These are phyloP conservation scores for Drosophila kanapiae DNA, from an alignment of 1,140 invertebrate genomes.

Conservation along the genomic window DNA sequence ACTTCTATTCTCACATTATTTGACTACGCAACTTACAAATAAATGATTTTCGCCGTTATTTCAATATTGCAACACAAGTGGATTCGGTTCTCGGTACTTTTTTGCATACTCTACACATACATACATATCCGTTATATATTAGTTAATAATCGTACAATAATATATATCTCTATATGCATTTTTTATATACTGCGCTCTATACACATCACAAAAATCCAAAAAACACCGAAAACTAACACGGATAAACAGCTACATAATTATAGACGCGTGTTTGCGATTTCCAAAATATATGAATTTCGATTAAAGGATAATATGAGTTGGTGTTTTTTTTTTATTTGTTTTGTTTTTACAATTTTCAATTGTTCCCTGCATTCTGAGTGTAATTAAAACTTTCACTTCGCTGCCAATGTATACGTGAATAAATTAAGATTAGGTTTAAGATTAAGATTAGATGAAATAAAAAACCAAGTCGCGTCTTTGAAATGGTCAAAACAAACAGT, in stretches of 20 bases:
- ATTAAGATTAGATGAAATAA: constrained; percentile 40
- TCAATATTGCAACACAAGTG: constrained; percentile 77
- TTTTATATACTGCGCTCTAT: constrained; percentile 67
- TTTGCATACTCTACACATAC: constrained; percentile 64
- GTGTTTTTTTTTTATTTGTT: constrained; percentile 26
- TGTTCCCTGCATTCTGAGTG: constrained; percentile 81
- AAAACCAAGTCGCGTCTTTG: constrained; percentile 48
- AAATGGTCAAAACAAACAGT: constrained; percentile 56
- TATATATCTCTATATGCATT: constrained; percentile 63
- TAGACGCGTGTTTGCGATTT: constrained; percentile 40
- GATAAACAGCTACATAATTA: constrained; percentile 76
- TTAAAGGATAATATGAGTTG: constrained; percentile 36
- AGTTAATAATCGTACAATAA: constrained; percentile 77
- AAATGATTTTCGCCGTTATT: constrained; percentile 33
- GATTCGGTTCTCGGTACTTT: constrained; percentile 40
- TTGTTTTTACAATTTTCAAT: constrained; percentile 78
- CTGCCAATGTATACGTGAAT: constrained; percentile 41
- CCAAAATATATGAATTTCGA: constrained; percentile 24
- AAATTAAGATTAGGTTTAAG: constrained; percentile 22
- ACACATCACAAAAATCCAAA: constrained; percentile 76
- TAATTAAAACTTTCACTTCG: constrained; percentile 58
- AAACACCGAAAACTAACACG: constrained; percentile 82
- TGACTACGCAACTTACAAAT: constrained; percentile 68
- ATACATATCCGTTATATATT: constrained; percentile 67
- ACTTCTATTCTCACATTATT: constrained; percentile 44